Evolutionary conservation across 2,888 invertebrate species (phyloP).

Genomic region (Eupithecia centaureata): DNA sequence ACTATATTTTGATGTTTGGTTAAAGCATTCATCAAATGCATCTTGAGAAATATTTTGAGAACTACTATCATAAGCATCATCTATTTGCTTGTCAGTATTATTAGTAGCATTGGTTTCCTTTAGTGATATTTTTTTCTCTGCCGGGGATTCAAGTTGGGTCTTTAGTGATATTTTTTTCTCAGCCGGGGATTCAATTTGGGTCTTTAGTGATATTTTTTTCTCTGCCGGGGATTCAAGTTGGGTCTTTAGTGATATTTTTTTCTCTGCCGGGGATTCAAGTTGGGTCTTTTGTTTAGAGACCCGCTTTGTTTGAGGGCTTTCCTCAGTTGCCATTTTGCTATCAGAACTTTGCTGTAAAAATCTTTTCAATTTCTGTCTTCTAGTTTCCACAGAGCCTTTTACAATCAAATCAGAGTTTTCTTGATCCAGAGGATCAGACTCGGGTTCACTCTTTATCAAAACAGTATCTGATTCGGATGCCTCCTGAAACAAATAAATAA

Average conservation of each 20-base stretch:
- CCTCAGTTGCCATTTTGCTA: background rate
- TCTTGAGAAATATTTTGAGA: conserved; percentile 7
- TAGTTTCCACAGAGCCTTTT: conserved; percentile 6
- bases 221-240: background rate
- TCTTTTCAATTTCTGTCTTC: conserved; percentile 1
- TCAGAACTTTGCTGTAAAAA: background rate
- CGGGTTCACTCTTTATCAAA: conserved; percentile 15
- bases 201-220: no score
- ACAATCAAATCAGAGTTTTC: background rate
- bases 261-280: background rate
- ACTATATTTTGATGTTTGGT: conserved; percentile 2
- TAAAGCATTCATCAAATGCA: conserved; percentile 9
- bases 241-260: background rate
- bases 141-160: no score
- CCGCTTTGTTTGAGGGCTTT: background rate
- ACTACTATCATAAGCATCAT: background rate
- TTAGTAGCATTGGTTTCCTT: background rate
- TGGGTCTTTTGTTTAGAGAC: background rate
- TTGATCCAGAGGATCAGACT: background rate
- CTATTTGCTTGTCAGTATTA: background rate
- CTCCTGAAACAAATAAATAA: conserved; percentile 7
- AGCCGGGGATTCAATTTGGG: no score
- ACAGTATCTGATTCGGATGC: background rate
- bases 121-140: background rate
- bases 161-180: no score